These are phyloP conservation scores for Myotis findleyi DNA, from an alignment of 2,797 vertebrate species.

Conservation along the genomic window DNA sequence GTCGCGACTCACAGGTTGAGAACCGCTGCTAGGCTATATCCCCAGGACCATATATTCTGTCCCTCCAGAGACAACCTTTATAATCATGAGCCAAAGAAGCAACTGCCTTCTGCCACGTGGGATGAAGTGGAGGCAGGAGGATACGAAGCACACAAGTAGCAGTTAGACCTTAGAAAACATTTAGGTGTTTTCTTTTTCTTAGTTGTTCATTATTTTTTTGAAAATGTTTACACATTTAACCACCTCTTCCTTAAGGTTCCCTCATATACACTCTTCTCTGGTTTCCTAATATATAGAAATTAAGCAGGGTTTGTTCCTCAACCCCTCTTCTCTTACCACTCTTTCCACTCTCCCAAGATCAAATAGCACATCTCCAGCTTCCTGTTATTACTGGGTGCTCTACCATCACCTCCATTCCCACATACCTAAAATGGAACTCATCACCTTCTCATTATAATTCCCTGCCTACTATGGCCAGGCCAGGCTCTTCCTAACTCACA, in stretches of 20 bases:
- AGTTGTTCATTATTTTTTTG: neutral
- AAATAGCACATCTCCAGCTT: neutral
- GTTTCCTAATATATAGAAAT: neutral
- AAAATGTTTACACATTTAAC: neutral
- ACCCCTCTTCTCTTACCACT: neutral
- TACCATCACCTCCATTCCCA: neutral
- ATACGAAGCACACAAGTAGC: neutral
- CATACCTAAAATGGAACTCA: neutral
- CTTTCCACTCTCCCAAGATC: neutral
- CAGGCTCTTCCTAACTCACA: constrained; percentile 22
- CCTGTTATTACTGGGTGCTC: neutral
- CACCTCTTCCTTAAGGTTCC: neutral
- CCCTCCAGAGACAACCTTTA: neutral
- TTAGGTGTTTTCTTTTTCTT: neutral
- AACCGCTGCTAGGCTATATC: neutral
- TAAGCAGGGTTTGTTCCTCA: neutral
- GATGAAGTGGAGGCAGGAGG: neutral
- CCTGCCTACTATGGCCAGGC: neutral
- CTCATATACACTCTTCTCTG: neutral
- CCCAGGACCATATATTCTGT: neutral
- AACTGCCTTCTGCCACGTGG: neutral
- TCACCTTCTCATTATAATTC: neutral
- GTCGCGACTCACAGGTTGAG: too few species aligned
- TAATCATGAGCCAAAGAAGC: neutral
- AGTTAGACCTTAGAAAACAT: neutral